Base-by-base conservation (phyloP, 1,140 invertebrate genomes). In the Aphis gossypii region DNA sequence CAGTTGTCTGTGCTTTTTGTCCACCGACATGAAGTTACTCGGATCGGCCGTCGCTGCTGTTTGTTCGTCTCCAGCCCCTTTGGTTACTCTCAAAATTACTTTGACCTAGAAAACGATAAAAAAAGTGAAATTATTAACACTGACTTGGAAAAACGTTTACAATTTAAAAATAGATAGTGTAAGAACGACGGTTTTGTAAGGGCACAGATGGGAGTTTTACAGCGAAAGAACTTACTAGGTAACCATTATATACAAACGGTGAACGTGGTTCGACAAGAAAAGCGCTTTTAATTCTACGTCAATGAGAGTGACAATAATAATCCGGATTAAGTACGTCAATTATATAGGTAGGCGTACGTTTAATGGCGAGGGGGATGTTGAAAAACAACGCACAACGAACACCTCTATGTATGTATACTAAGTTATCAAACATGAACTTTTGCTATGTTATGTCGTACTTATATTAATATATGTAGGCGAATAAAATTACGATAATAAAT, bases 1-100 rank as follows among this genome's bases (percentile, higher is more conserved):
- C n/a, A 95, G 94, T 82, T 95, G 95, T 83, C 94, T 92, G 51
- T 94, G 94, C 60, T 94, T 94, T 44, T 94, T 92, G 90, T 95
- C 95, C 51, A 95, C 94, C 46, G 92, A 94, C 41, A 95, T 94
- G 90, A 94, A 94, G 35, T 94, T 93, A 23, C 94, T 56, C 0
- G 90, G 54, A 11, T 82, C 60, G 18, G 18, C 25, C 35, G 89
- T 11, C 48, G 93, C 8, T 56, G 86, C 7, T 35, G 60, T 41
- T 92, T 92, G 14, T 44, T 88, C 84, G 14, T 91, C 87, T 21
- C 30, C 90, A 11, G 90, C 9, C 30, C 82, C 56, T 44, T 21
- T 60, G 38, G 41, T 86, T 48, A 94, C 94, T 89, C 94, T 94
- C 92, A 95, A 93, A 93, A 95, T 94, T 76, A 94, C 94, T 90